Percentiles rank a stretch among this genome's conserved stretches.
phyloP scores from a whole-genome alignment of 2,113 vertebrate species.

The Caretta caretta region DNA sequence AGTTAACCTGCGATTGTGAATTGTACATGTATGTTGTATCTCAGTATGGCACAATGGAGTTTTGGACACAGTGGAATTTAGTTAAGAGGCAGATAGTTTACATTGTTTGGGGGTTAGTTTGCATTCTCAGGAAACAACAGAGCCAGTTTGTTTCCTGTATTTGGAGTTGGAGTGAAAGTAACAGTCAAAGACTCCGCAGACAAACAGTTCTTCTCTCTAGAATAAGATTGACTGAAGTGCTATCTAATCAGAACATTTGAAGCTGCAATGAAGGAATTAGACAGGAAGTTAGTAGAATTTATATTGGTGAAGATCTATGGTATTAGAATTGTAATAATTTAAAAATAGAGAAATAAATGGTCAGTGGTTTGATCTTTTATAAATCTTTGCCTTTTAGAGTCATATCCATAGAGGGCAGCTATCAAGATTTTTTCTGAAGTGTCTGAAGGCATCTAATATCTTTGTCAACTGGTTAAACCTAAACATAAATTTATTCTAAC shows the following conservation, averaged over 20 bases:
- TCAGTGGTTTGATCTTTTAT: background rate
- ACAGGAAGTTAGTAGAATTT: background rate
- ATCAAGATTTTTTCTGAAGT: background rate
- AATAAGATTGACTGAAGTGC: background rate
- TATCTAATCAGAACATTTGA: background rate
- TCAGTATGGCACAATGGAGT: background rate
- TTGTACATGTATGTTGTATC: background rate
- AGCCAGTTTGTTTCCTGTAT: background rate
- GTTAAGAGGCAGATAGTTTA: rapidly evolving
- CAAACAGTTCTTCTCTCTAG: background rate
- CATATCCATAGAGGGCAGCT: background rate
- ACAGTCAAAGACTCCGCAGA: background rate
- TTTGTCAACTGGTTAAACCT: background rate
- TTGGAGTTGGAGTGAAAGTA: background rate
- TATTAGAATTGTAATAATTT: background rate
- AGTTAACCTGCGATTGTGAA: background rate
- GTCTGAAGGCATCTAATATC: background rate
- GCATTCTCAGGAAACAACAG: background rate
- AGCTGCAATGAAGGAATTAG: background rate
- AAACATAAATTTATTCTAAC: background rate
- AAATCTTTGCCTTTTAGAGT: background rate
- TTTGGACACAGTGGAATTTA: background rate
- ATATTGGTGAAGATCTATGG: background rate
- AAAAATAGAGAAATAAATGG: background rate
- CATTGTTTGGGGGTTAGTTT: background rate